Evolutionary conservation across 2,797 vertebrate species (phyloP).

Genomic region (Adelosebastes latens): DNA sequence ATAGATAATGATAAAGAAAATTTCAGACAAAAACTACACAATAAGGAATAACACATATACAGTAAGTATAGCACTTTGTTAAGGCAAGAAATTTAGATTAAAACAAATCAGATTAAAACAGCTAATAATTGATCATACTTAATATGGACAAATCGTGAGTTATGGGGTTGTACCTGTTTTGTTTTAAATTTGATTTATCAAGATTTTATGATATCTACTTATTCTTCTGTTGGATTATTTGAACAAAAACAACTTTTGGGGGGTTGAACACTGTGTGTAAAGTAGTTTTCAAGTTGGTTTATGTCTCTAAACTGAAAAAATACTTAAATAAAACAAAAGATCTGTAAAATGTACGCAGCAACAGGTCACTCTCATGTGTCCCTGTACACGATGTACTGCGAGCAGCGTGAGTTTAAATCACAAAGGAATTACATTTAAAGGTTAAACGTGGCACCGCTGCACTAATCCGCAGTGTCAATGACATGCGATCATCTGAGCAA

Average conservation of each 20-base stretch:
- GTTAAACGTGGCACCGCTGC: slow-evolving; percentile 47
- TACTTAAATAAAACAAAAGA: neutral
- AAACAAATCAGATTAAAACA: neutral
- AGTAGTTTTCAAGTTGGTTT: neutral
- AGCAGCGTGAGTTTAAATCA: slow-evolving; percentile 37
- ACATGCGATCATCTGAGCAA: slow-evolving; percentile 63
- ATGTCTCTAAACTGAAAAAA: neutral
- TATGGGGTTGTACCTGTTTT: neutral
- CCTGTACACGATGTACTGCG: neutral
- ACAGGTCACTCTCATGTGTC: neutral
- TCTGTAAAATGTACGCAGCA: neutral
- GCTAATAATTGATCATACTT: neutral
- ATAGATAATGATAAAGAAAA: neutral
- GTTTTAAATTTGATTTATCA: neutral
- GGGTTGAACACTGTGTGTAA: neutral
- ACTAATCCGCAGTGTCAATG: slow-evolving; percentile 49
- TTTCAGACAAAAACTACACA: neutral
- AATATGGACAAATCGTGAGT: neutral
- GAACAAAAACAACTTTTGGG: neutral
- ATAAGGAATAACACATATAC: neutral
- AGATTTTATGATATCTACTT: neutral
- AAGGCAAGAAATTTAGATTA: neutral
- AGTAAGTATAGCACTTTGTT: no score
- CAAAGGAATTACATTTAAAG: slow-evolving; percentile 56
- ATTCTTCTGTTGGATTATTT: neutral